phyloP scores from a whole-genome alignment of 1,140 invertebrate genomes.

The Drosophila equinoxialis region DNA sequence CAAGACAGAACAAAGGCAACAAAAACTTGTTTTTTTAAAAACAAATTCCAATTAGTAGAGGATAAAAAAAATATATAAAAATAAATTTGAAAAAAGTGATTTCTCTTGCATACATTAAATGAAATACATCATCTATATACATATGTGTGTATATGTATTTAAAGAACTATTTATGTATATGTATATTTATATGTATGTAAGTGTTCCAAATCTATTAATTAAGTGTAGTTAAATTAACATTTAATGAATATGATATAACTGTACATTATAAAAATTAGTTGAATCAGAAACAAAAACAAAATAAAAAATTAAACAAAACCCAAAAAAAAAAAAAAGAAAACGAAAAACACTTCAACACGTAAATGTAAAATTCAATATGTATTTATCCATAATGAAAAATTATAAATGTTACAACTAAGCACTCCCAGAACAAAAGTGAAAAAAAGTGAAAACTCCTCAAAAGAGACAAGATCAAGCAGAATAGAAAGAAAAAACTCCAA shows the following conservation, averaged over 20 bases:
- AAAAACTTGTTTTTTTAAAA: conserved; percentile 8
- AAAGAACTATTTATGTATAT: conserved; percentile 29
- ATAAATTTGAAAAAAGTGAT: conserved; percentile 56
- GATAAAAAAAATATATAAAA: conserved; percentile 16
- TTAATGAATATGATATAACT: conserved; percentile 55
- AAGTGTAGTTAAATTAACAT: conserved; percentile 72
- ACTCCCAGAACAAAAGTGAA: conserved; percentile 39
- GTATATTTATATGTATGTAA: conserved; percentile 65
- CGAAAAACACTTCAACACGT: conserved; percentile 36
- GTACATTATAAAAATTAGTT: conserved; percentile 59
- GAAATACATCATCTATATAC: conserved; percentile 36
- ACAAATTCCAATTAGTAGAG: conserved; percentile 46
- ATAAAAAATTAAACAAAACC: conserved; percentile 14
- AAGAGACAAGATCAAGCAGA: conserved; percentile 36
- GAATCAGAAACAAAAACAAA: conserved; percentile 22
- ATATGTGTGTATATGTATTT: conserved; percentile 17
- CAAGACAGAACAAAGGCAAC: conserved; percentile 13
- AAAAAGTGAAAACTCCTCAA: conserved; percentile 44
- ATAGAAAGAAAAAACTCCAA: not conserved
- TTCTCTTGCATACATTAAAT: conserved; percentile 63
- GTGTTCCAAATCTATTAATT: conserved; percentile 57
- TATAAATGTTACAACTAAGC: conserved; percentile 78
- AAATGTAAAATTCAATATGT: conserved; percentile 17
- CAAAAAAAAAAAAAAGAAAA: conserved; percentile 20
- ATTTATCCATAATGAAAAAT: conserved; percentile 44